A percentile compares a stretch with the other conserved stretches of the same genome.
Conservation (phyloP, 2,888 invertebrate genomes). For the Drosophila meridionalis region DNA sequence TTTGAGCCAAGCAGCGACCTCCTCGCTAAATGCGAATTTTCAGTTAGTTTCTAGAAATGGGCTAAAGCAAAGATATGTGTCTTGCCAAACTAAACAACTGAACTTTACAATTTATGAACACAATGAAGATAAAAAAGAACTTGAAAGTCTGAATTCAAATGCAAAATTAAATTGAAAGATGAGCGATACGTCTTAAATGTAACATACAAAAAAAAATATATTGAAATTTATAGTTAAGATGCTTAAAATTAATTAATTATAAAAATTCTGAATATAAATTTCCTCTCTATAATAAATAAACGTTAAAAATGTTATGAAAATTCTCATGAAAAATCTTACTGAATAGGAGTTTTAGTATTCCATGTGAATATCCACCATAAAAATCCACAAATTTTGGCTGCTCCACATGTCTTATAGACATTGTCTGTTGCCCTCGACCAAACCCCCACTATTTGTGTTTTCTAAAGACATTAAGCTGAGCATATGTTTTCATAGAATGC, state of each 20-base stretch:
- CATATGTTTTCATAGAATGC: constrained; percentile 3
- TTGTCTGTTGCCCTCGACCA: neutral
- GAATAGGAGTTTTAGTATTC: neutral
- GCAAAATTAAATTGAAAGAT: neutral
- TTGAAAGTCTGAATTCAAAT: constrained; percentile 4
- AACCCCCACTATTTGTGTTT: neutral
- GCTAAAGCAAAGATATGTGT: constrained; percentile 31
- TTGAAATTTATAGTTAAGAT: no score
- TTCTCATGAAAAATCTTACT: neutral
- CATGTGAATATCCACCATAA: neutral
- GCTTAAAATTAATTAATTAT: no score
- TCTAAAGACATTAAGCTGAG: constrained; percentile 11
- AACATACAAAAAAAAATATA: neutral
- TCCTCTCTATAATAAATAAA: no score
- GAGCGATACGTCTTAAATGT: neutral
- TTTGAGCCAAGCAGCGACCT: constrained; percentile 2
- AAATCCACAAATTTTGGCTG: neutral
- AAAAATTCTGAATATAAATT: no score
- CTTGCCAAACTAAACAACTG: constrained; percentile 33
- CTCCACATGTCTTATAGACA: neutral
- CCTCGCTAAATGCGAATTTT: constrained; percentile 38
- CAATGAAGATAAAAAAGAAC: constrained; percentile 4
- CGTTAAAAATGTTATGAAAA: no score
- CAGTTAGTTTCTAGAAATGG: constrained; percentile 45
- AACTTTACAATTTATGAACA: constrained; percentile 48